A percentile compares a stretch with the other conserved stretches of the same genome.
Conservation (phyloP, 2,113 vertebrate genomes). For the Pleuronectes platessa region DNA sequence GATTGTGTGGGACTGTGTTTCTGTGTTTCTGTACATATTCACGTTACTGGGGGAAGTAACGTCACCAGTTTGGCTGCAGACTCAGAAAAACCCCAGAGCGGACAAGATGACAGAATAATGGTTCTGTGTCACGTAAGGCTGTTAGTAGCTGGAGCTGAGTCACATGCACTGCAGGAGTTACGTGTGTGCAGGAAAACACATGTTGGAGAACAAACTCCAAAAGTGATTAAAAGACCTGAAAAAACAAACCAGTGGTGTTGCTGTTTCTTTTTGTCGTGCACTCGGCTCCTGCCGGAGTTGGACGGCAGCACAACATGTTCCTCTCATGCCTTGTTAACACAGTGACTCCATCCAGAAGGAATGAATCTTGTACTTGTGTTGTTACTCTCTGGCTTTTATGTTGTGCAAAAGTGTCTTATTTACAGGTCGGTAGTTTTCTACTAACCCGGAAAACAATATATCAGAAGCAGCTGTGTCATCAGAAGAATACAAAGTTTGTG, state of each 20-base stretch:
- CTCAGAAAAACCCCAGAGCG: constrained; percentile 1
- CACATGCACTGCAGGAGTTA: neutral
- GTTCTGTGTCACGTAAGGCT: neutral
- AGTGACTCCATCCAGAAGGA: constrained; percentile 50
- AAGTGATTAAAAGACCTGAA: constrained; percentile 30
- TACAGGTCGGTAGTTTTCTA: neutral
- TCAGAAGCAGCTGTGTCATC: too few relatives aligned
- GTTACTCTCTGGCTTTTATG: constrained; percentile 5
- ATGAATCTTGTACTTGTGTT: constrained; percentile 24
- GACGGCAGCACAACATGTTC: constrained; percentile 25
- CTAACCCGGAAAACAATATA: neutral
- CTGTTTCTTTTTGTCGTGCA: constrained; percentile 1
- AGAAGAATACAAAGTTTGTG: too few relatives aligned
- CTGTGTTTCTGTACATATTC: constrained; percentile 24
- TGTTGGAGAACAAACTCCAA: constrained; percentile 13
- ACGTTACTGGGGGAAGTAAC: neutral
- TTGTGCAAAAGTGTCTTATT: neutral
- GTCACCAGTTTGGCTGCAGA: constrained; percentile 2
- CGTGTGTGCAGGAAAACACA: constrained; percentile 8
- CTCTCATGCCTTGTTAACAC: neutral
- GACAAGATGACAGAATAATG: neutral
- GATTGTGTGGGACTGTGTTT: neutral
- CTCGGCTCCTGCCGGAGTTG: neutral
- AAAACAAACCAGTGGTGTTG: neutral
- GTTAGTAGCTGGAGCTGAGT: neutral